Conservation (phyloP, 2,888 invertebrate genomes). For the Lasioglossum figueresi region DNA sequence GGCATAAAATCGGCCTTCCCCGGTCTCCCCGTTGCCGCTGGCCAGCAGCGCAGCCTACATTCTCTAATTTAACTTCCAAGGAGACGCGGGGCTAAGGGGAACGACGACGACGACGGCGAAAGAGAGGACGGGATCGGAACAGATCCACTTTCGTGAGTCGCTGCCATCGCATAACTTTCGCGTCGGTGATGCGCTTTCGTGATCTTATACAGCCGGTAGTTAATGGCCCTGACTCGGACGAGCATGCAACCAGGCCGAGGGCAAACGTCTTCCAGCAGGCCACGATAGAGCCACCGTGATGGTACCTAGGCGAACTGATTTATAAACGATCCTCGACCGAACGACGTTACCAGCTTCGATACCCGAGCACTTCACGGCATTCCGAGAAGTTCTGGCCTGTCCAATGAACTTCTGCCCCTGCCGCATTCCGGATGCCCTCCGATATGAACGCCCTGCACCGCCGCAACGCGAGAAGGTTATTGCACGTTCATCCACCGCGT, state of each 20-base stretch:
- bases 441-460: slow-evolving; percentile 11
- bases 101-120: slow-evolving; percentile 5
- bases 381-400: slow-evolving; percentile 38
- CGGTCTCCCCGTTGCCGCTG: neutral
- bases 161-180: slow-evolving; percentile 71
- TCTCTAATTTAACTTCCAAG: slow-evolving; percentile 60
- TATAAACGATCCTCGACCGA: slow-evolving; percentile 46
- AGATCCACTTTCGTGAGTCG: slow-evolving; percentile 64
- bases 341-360: slow-evolving; percentile 7
- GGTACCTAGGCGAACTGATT: slow-evolving; percentile 46
- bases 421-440: slow-evolving; percentile 33
- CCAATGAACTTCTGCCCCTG: slow-evolving; percentile 35
- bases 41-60: slow-evolving; percentile 25
- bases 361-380: slow-evolving; percentile 27
- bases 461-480: slow-evolving; percentile 29
- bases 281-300: slow-evolving; percentile 16
- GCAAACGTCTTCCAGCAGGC: slow-evolving; percentile 33
- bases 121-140: slow-evolving; percentile 30
- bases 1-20: slow-evolving; percentile 44
- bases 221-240: slow-evolving; percentile 57
- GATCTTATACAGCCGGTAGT: slow-evolving; percentile 67
- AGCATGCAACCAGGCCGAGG: slow-evolving; percentile 51
- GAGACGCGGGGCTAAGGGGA: neutral
- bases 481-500: slow-evolving; percentile 3
- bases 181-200: slow-evolving; percentile 66